Evolutionary conservation across 1,140 invertebrate species (phyloP).

Genomic region (Pseudomyrmex cubaensis): DNA sequence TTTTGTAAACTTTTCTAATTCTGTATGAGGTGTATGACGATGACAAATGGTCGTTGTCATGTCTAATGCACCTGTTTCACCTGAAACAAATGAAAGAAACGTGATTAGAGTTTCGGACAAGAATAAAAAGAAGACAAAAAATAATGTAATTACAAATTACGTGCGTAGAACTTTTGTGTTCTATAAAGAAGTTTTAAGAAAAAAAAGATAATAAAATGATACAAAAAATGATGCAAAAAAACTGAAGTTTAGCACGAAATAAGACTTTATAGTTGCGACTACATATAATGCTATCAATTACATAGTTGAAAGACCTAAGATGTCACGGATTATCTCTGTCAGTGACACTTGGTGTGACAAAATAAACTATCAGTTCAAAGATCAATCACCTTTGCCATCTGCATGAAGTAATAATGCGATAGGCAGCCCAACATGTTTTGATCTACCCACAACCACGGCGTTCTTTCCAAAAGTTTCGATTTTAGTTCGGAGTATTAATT

Average conservation of each 20-base stretch:
- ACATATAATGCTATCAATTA: background rate
- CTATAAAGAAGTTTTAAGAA: constrained; percentile 27
- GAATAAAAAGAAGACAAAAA: background rate
- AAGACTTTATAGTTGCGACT: constrained; percentile 1
- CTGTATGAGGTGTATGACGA: constrained; percentile 91
- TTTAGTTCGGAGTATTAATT: constrained; percentile 90
- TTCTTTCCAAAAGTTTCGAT: constrained; percentile 93
- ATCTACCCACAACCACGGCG: constrained; percentile 94
- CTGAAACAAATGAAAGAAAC: constrained; percentile 72
- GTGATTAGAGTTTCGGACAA: background rate
- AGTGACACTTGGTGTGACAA: background rate
- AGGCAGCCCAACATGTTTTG: constrained; percentile 95
- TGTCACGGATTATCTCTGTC: background rate
- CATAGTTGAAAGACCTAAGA: background rate
- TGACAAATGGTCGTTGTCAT: constrained; percentile 96
- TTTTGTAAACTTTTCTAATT: constrained; percentile 89
- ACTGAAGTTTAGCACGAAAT: background rate
- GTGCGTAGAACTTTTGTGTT: background rate
- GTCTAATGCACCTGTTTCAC: constrained; percentile 89
- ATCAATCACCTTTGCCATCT: constrained; percentile 88
- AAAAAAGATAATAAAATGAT: constrained; percentile 5
- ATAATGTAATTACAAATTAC: constrained; percentile 13
- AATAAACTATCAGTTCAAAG: constrained; percentile 34
- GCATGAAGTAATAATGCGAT: constrained; percentile 93
- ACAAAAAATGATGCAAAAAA: background rate